Evolutionary conservation across 2,888 invertebrate species (phyloP), one percentile per base, ranked within the genome.

Genomic region (Vannuccia rotundouncinata): DNA sequence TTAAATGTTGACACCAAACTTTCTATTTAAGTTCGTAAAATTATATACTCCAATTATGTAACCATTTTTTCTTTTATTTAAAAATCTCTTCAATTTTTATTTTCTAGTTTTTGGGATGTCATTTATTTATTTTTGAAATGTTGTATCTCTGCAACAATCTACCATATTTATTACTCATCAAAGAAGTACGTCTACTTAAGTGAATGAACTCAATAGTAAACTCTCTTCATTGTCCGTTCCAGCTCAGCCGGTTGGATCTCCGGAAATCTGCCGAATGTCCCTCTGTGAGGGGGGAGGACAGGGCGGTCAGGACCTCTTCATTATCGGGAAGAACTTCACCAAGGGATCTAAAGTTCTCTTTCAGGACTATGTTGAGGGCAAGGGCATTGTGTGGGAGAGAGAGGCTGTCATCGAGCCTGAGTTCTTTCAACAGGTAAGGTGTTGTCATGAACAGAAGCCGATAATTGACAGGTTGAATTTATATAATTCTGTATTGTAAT

Each of bases 171-270:
- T n/a, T n/a, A n/a, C n/a, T n/a, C n/a, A n/a, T n/a, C n/a, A n/a
- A n/a, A n/a, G n/a, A n/a, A n/a, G n/a, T n/a, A n/a, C n/a, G n/a
- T n/a, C n/a, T n/a, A n/a, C n/a, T n/a, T 10, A 45, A 45, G 17
- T 45, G 17, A 45, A 45, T 45, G 17, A 10, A 45, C 5, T 45
- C 17, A 10, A 45, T 17, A 17, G 45, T 17, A 17, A 5, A 10
- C 5, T 10, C 17, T 45, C 17, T 45, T 45, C 45, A 45, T 17
- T 45, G 17, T 45, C 29, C 5, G n/a, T 83, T 84, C 74, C 84
- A 89, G 89, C 89, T 31, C 89, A 89, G 82, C 89, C 89, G 0
- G 84, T 88, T 78, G 89, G 89, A 25, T 86, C 86, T 77, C 89
- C 89, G 45, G 89, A 89, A 82, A 86, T 89, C 45, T 85, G 85